Conservation (phyloP, 2,797 vertebrate species). For the Anolis apletophallus region DNA sequence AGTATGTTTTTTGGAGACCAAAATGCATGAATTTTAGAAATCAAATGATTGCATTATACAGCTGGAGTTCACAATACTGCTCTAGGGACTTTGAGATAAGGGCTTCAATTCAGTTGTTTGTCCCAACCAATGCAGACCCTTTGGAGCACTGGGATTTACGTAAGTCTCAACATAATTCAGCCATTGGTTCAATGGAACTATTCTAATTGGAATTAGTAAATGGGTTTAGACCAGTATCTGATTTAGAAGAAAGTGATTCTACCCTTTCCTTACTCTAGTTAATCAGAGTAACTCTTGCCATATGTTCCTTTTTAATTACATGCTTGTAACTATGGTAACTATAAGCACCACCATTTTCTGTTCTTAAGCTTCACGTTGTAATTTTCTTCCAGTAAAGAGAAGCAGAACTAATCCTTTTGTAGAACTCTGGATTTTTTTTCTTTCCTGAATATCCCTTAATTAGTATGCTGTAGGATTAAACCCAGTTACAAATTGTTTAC, state of each 20-base stretch:
- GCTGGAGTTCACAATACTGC: not conserved
- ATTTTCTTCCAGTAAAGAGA: conserved; percentile 71
- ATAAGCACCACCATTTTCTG: conserved; percentile 66
- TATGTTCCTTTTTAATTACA: conserved; percentile 73
- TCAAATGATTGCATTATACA: not conserved
- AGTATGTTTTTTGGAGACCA: conserved; percentile 7
- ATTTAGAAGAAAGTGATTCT: conserved; percentile 50
- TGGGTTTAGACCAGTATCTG: conserved; percentile 32
- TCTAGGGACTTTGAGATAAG: not conserved
- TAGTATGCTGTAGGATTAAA: conserved; percentile 76
- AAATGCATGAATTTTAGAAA: conserved; percentile 11
- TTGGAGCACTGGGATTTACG: no score
- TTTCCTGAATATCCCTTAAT: conserved; percentile 74
- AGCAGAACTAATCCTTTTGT: conserved; percentile 75
- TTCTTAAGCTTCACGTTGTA: conserved; percentile 69
- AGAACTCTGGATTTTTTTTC: conserved; percentile 63
- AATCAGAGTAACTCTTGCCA: conserved; percentile 53
- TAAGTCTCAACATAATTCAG: not conserved
- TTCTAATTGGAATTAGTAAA: no score
- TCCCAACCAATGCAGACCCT: no score
- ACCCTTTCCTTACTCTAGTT: conserved; percentile 43
- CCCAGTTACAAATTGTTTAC: conserved; percentile 45
- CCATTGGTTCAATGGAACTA: no score
- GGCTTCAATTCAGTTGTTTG: no score
- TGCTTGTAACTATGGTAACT: conserved; percentile 77